Percentiles rank a stretch among this genome's conserved stretches.
These are phyloP conservation scores for Sitobion miscanthi DNA, from an alignment of 1,140 invertebrate species.

Conservation along the genomic window DNA sequence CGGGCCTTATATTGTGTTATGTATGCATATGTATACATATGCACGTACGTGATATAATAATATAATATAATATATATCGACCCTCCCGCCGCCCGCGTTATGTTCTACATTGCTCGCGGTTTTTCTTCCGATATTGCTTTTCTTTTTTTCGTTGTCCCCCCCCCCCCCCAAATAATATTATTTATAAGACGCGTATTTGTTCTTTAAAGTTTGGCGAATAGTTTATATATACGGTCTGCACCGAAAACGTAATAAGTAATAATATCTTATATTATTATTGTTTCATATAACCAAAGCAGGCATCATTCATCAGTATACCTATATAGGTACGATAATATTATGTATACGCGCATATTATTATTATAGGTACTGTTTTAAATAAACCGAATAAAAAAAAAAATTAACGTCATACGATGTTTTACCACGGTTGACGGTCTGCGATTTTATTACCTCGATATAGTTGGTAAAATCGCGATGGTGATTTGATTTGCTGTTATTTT, in stretches of 20 bases:
- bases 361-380: neutral
- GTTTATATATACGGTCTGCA: neutral
- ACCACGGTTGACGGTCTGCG: neutral
- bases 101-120: neutral
- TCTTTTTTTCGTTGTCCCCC: neutral
- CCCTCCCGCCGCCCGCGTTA: neutral
- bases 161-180: neutral
- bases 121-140: slow-evolving; percentile 14
- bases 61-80: neutral
- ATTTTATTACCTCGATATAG: neutral
- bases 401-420: neutral
- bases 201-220: neutral
- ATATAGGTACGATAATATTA: too few relatives aligned
- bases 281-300: neutral
- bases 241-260: neutral
- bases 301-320: too few relatives aligned
- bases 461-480: neutral
- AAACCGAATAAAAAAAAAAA: neutral
- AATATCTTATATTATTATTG: neutral
- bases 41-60: neutral
- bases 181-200: slow-evolving; percentile 6
- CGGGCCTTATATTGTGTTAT: slow-evolving; percentile 20
- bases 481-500: neutral
- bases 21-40: slow-evolving; percentile 36
- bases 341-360: too few relatives aligned